Conservation (phyloP, 1,140 invertebrate genomes). For the Eciton burchellii region DNA sequence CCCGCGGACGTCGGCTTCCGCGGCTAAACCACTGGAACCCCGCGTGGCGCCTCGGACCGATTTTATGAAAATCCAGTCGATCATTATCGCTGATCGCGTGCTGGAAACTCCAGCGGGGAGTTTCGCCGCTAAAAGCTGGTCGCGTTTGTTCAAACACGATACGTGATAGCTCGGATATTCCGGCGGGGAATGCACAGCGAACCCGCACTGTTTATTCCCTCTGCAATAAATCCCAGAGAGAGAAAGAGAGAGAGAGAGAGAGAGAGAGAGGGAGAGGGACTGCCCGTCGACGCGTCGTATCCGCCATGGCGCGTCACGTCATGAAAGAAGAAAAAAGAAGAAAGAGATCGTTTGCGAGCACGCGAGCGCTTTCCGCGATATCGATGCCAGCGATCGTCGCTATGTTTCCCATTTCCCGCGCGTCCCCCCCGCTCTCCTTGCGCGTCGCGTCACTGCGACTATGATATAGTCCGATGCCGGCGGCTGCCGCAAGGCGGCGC, state of each 20-base stretch:
- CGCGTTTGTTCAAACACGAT: neutral
- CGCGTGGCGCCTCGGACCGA: slow-evolving; percentile 17
- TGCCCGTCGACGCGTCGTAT: neutral
- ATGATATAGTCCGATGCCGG: neutral
- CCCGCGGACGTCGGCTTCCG: slow-evolving; percentile 20
- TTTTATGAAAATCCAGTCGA: slow-evolving; percentile 54
- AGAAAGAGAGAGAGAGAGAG: neutral
- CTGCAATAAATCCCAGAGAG: slow-evolving; percentile 28
- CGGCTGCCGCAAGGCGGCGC: slow-evolving; percentile 13
- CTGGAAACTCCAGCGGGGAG: slow-evolving; percentile 23
- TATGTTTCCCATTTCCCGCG: no score
- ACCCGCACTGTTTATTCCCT: neutral
- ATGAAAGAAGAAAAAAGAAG: no score
- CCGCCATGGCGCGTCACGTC: no score
- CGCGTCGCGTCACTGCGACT: no score
- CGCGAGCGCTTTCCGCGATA: no score
- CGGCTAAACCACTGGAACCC: slow-evolving; percentile 13
- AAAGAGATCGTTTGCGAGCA: no score
- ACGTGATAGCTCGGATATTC: slow-evolving; percentile 21
- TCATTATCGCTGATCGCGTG: slow-evolving; percentile 45
- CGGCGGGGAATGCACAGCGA: no score
- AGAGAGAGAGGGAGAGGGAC: neutral
- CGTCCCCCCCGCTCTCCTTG: no score
- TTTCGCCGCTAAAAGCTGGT: slow-evolving; percentile 26
- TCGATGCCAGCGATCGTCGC: no score